These are phyloP conservation scores for Synaphobranchus kaupii DNA, from an alignment of 2,797 vertebrate genomes.

Conservation along the genomic window DNA sequence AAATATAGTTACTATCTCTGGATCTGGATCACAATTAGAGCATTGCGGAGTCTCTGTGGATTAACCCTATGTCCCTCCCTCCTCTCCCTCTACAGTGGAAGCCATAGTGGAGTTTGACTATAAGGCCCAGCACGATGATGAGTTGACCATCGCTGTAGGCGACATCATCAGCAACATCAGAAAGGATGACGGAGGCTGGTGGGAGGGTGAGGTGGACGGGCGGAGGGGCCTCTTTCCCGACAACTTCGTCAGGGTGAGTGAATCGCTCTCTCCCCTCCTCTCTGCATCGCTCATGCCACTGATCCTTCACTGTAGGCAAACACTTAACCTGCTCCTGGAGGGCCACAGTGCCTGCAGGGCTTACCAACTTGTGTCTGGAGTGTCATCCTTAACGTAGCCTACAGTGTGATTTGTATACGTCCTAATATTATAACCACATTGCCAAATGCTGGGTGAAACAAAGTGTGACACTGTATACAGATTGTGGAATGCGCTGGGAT, in stretches of 20 bases:
- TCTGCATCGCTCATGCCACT: neutral
- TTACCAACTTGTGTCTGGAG: neutral
- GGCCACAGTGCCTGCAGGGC: neutral
- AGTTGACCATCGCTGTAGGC: slow-evolving; percentile 95
- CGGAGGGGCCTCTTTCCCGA: slow-evolving; percentile 97
- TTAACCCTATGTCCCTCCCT: neutral
- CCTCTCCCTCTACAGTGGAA: slow-evolving; percentile 80
- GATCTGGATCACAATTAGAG: neutral
- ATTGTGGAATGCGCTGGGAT: no score
- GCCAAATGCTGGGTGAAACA: no score
- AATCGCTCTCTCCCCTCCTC: neutral
- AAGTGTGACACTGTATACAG: no score
- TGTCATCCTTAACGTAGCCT: no score
- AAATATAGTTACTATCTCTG: neutral
- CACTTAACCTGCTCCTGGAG: neutral
- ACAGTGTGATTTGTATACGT: no score
- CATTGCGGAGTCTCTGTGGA: neutral
- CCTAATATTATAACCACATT: no score
- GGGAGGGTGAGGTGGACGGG: slow-evolving; percentile 96
- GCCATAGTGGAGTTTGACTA: slow-evolving; percentile 99
- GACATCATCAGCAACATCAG: slow-evolving; percentile 96
- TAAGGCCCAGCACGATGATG: slow-evolving; percentile 97
- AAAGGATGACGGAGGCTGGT: slow-evolving; percentile 97
- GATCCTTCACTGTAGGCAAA: neutral
- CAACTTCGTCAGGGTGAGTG: slow-evolving; percentile 99